phyloP scores from a whole-genome alignment of 1,140 invertebrate species.

The Apis laboriosa region DNA sequence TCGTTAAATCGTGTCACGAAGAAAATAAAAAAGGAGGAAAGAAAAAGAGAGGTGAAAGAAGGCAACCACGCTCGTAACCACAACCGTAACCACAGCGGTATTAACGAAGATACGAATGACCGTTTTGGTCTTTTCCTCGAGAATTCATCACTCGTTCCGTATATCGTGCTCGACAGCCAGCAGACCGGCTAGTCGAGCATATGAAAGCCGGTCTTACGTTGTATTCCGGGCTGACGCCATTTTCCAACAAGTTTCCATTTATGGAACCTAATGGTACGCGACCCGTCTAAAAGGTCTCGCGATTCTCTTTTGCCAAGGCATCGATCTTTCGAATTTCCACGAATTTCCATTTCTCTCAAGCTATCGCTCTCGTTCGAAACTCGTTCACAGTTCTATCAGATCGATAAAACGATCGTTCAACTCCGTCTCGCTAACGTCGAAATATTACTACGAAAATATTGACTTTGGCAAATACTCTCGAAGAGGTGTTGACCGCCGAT shows the following conservation, averaged over 20 bases:
- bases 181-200: slow-evolving; percentile 39
- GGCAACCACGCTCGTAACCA: neutral
- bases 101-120: slow-evolving; percentile 24
- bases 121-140: slow-evolving; percentile 43
- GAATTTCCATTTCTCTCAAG: slow-evolving; percentile 21
- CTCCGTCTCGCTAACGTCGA: too few relatives aligned
- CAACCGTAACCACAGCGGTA: neutral
- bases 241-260: slow-evolving; percentile 71
- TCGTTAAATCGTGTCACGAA: neutral
- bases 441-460: too few relatives aligned
- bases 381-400: too few relatives aligned
- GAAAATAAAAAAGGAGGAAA: neutral
- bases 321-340: slow-evolving; percentile 35
- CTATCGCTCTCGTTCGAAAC: neutral
- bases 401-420: neutral
- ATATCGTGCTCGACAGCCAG: neutral
- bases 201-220: slow-evolving; percentile 57
- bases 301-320: neutral
- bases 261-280: slow-evolving; percentile 64
- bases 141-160: slow-evolving; percentile 9
- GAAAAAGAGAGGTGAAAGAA: too few relatives aligned
- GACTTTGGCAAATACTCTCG: too few relatives aligned
- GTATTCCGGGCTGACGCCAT: slow-evolving; percentile 52
- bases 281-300: slow-evolving; percentile 58
- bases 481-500: too few relatives aligned